Conservation (phyloP, 1,140 invertebrate species). For the Drosophila parvula region DNA sequence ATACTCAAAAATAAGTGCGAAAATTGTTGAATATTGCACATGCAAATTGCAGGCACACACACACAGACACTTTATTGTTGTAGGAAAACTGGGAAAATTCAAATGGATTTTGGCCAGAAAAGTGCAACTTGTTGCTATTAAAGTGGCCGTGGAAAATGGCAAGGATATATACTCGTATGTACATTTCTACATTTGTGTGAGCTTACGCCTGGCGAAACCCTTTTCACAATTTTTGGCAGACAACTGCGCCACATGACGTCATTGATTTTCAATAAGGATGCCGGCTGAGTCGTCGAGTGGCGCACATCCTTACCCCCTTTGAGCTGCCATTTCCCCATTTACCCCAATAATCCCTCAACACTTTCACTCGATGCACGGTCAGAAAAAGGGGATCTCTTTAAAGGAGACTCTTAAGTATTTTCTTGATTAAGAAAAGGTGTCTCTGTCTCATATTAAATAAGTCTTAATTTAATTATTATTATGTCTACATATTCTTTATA, state of each 20-base stretch:
- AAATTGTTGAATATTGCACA: conserved; percentile 67
- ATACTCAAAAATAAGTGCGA: conserved; percentile 83
- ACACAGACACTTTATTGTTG: conserved; percentile 54
- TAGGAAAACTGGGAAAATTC: background rate
- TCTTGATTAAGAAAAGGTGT: too few relatives aligned
- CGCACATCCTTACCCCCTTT: conserved; percentile 1
- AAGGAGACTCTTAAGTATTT: too few relatives aligned
- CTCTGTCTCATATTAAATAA: too few relatives aligned
- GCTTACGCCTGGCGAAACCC: background rate
- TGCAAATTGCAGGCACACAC: conserved; percentile 32
- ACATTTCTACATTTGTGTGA: background rate
- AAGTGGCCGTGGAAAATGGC: background rate
- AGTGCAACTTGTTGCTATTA: conserved; percentile 18
- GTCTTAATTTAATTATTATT: too few relatives aligned
- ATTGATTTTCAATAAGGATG: conserved; percentile 56
- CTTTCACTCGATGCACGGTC: conserved; percentile 37
- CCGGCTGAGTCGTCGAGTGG: background rate
- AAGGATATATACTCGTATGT: background rate
- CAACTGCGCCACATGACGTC: conserved; percentile 51
- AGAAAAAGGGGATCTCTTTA: background rate
- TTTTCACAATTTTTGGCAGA: conserved; percentile 35
- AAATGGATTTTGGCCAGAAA: conserved; percentile 5
- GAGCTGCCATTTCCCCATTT: background rate
- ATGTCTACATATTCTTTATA: background rate
- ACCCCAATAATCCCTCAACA: conserved; percentile 37